Base-by-base conservation (phyloP, 2,888 invertebrate species). In the Muschampia plurimacula region DNA sequence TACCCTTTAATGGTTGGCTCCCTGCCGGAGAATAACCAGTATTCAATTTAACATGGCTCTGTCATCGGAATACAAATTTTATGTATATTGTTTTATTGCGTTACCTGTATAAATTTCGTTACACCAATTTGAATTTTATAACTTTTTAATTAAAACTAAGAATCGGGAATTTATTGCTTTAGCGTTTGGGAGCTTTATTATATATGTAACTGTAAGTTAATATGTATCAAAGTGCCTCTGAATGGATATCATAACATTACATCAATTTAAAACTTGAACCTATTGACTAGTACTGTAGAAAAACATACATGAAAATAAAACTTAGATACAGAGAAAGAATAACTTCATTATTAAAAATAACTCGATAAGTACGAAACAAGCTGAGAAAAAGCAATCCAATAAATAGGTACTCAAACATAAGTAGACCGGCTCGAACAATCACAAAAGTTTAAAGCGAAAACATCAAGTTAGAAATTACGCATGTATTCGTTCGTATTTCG, bases 1-100 rank as follows among this genome's bases (percentile, higher is more conserved):
- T 81, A 80, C 79, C 82, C 79, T 80, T 82, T 83, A 84, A 83
- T 83, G 62, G 73, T 64, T 46, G 70, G 69, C 75, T 66, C 72
- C 76, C 75, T 72, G 76, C 75, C 76, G 78, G 49, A 71, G 62
- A 46, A 52, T 55, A 67, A 65, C 70, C 70, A 46, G 70, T 70
- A 70, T 70, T 65, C 70, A 70, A 70, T 70, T 65, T 70, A 70
- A 70, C 70, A 46, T 70, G 59, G 70, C 65, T 59, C 70, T 70
- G 70, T 70, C 70, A 70, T 64, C 46, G 65, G 70, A 59, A 70
- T 65, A 69, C 64, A 70, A 70, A 65, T 22, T 70, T 70, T 65
- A 70, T 70, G 46, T 65, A 65, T 65, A 70, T 65, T 59, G 70
- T 65, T 70, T 70, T 65, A 70, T 70, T 70, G 69, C 64, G 65